These are phyloP conservation scores for Hypomecis atomaria DNA, from an alignment of 2,888 invertebrate species.

Conservation along the genomic window DNA sequence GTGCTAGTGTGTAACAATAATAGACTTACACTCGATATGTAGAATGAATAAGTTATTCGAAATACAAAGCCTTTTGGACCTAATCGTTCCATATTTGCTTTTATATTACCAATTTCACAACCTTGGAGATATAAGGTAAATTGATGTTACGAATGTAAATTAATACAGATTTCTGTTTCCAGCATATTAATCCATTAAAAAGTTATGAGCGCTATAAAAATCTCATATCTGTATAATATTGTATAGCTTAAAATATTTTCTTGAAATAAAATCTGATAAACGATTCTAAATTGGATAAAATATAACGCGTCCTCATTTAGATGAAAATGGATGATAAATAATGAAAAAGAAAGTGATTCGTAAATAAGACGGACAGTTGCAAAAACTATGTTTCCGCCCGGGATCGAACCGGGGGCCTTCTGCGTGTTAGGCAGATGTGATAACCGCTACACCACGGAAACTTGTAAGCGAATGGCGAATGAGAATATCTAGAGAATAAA, in stretches of 20 bases:
- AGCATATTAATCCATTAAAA: no score
- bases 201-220: no score
- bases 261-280: no score
- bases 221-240: no score
- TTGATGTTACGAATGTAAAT: constrained; percentile 2
- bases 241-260: no score
- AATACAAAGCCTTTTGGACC: no score
- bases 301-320: no score
- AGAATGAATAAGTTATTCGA: no score
- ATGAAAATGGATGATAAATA: neutral
- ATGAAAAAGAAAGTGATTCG: no score
- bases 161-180: no score
- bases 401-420: constrained; percentile 96
- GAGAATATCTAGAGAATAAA: neutral
- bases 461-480: constrained; percentile 47
- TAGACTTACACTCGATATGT: neutral
- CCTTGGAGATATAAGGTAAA: constrained; percentile 10
- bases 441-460: constrained; percentile 96
- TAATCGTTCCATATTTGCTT: constrained; percentile 16
- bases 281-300: no score
- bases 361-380: no score
- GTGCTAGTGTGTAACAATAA: neutral
- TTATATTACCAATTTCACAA: constrained; percentile 10
- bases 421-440: constrained; percentile 97
- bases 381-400: constrained; percentile 88